Percentiles rank a stretch among this genome's conserved stretches.
phyloP scores from a whole-genome alignment of 2,888 invertebrate species.

The Parasteatoda lunata region DNA sequence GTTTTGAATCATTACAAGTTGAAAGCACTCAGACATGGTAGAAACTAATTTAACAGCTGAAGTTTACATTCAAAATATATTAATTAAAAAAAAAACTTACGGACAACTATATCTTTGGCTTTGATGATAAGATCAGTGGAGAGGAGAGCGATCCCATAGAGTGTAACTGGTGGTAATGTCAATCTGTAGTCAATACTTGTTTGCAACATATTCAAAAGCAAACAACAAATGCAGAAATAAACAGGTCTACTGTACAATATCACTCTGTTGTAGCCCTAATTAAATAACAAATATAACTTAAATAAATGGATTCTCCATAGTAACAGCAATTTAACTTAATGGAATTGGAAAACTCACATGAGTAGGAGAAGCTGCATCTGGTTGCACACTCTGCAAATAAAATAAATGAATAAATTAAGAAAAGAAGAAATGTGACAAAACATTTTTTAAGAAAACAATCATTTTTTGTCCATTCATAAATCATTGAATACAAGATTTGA shows the following conservation, averaged over 20 bases:
- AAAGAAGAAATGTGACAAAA: too few species aligned
- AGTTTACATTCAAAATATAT: too few species aligned
- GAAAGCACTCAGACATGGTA: too few species aligned
- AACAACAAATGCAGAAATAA: conserved; percentile 89
- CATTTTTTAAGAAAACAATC: too few species aligned
- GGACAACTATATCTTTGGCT: conserved; percentile 83
- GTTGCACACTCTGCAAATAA: conserved; percentile 87
- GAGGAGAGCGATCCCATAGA: conserved; percentile 77
- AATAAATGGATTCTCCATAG: not conserved
- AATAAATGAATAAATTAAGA: not conserved
- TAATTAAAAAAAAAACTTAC: conserved; percentile 68
- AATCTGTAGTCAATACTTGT: conserved; percentile 74
- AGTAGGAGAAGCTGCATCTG: conserved; percentile 98
- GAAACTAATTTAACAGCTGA: too few species aligned
- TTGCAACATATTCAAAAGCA: conserved; percentile 75
- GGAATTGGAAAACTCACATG: conserved; percentile 77
- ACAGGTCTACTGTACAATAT: conserved; percentile 87
- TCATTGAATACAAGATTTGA: too few species aligned
- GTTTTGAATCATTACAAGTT: too few species aligned
- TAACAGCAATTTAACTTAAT: not conserved
- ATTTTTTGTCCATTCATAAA: too few species aligned
- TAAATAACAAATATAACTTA: conserved; percentile 39
- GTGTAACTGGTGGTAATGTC: conserved; percentile 73
- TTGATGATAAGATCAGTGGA: conserved; percentile 80
- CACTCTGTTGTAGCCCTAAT: conserved; percentile 90